Evolutionary conservation across 2,113 vertebrate genomes (phyloP).

Genomic region (Vulpes vulpes): DNA sequence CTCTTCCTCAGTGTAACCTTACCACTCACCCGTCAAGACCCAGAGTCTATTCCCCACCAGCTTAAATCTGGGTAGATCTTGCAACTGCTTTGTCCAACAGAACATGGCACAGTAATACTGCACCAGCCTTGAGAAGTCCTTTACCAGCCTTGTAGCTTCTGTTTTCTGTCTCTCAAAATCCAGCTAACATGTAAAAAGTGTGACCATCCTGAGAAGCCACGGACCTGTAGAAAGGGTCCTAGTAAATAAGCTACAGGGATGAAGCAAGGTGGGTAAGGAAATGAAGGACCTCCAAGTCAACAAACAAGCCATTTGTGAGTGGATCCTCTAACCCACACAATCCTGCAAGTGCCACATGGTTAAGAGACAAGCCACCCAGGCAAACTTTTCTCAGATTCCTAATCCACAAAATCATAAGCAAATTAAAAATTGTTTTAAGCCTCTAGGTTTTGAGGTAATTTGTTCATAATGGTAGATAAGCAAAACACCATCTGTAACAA

Average conservation of each 20-base stretch:
- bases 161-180: background rate
- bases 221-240: background rate
- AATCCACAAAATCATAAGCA: slow-evolving; percentile 35
- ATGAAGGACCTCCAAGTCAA: background rate
- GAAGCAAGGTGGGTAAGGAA: background rate
- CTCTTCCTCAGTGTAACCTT: background rate
- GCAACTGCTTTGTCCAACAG: background rate
- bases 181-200: background rate
- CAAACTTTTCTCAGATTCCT: background rate
- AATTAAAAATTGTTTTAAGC: slow-evolving; percentile 38
- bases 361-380: background rate
- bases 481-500: slow-evolving; percentile 42
- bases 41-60: background rate
- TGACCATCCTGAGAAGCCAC: background rate
- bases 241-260: background rate
- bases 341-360: background rate
- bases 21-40: background rate
- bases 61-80: slow-evolving; percentile 3
- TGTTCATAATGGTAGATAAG: background rate
- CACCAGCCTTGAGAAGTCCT: background rate
- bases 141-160: background rate
- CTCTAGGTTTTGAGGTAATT: slow-evolving; percentile 8
- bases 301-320: background rate
- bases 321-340: background rate
- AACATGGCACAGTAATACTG: background rate